These are phyloP conservation scores for Pharmacophagus antenor DNA, from an alignment of 2,888 invertebrate species.

Conservation along the genomic window DNA sequence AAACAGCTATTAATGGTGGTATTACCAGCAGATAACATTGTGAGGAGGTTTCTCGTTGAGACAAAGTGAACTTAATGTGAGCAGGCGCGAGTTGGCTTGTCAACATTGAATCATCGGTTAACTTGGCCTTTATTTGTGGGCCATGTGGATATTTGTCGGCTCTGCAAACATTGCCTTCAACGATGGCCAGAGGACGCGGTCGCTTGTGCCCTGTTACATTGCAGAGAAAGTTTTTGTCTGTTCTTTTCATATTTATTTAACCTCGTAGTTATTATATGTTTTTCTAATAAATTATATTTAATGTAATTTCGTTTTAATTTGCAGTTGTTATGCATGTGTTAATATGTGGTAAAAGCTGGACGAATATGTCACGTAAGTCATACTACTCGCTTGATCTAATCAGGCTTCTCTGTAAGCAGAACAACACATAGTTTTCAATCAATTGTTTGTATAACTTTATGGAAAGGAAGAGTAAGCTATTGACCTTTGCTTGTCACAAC, in stretches of 20 bases:
- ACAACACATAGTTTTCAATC: too few species aligned
- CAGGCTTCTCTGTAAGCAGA: too few species aligned
- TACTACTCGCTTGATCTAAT: too few species aligned
- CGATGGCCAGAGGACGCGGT: conserved; percentile 11
- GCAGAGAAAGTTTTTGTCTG: conserved; percentile 12
- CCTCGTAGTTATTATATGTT: too few species aligned
- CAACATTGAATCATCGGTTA: conserved; percentile 30
- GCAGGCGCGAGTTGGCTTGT: conserved; percentile 10
- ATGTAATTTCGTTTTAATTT: too few species aligned
- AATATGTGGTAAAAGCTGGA: too few species aligned
- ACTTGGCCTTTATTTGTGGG: conserved; percentile 20
- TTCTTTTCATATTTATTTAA: not conserved
- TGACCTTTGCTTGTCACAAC: not conserved
- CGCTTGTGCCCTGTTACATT: conserved; percentile 18
- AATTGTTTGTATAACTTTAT: not conserved
- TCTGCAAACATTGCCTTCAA: conserved; percentile 27
- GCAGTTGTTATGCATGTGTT: too few species aligned
- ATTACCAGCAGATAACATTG: conserved; percentile 28
- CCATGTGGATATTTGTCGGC: conserved; percentile 22
- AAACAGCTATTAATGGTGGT: conserved; percentile 28
- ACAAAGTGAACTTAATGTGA: conserved; percentile 21
- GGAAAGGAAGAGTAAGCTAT: not conserved
- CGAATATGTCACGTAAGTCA: too few species aligned
- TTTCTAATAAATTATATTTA: too few species aligned
- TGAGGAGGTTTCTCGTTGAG: conserved; percentile 16